Base-by-base conservation (phyloP, 1,140 invertebrate species). In the Orussus abietinus region DNA sequence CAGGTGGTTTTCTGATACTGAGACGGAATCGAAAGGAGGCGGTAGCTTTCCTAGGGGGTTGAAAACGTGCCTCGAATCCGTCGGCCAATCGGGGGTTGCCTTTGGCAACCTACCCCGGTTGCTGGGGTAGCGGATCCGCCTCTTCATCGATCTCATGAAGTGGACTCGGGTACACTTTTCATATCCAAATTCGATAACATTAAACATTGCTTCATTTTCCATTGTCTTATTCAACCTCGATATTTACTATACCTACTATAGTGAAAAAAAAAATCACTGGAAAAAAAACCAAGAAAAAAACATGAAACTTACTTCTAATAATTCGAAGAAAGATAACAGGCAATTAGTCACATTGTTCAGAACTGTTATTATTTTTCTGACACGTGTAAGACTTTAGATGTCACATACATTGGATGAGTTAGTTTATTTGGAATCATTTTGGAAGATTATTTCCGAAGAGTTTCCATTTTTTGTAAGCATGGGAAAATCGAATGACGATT, bases 61-160 rank as follows among this genome's bases (percentile, higher is more conserved):
- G 41, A 52, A 53, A 52, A 29, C 22, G 37, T 38, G 45, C 46
- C 32, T 20, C 19, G 42, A 49, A 44, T 9, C 48, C 49, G 21
- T 57, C 58, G 63, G 56, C 60, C 59, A 62, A 62, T 59, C 35
- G 42, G 38, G 39, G 47, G 21, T 47, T 48, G 33, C 20, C 51
- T 57, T 47, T 48, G 51, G 55, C 51, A 38, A 25, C 19, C 47
- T 38, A 49, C 33, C 38, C 32, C 36, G 51, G 63, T 64, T 61
- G 55, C 58, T 51, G 49, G 53, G 63, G 55, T 47, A 48, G 50
- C 46, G 40, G 63, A 41, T 39, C 52, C 64, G 66, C 66, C 66
- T 66, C 51, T 62, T 66, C 64, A 69, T 69, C 52, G 66, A 69
- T 69, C 60, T 56, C 51, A 57, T 54, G 57, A 57, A 50, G 43